A percentile compares a stretch with the other conserved stretches of the same genome.
Evolutionary conservation across 2,113 vertebrate genomes (phyloP).

Genomic region (Scalopus aquaticus): DNA sequence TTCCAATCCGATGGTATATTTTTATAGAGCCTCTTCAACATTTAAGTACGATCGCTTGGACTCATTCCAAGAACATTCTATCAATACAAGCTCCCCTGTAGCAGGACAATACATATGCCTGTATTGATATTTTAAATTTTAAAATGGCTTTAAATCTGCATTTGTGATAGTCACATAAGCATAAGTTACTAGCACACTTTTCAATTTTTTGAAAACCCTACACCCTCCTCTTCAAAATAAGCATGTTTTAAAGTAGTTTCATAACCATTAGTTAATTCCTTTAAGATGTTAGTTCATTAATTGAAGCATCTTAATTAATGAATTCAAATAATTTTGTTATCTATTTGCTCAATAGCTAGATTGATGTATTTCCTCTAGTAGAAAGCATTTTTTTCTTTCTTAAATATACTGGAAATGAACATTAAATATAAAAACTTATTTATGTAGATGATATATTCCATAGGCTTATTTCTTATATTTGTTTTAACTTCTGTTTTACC

Average conservation of each 20-base stretch:
- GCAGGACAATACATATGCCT: background rate
- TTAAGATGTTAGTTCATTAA: background rate
- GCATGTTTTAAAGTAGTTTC: background rate
- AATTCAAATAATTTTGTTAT: background rate
- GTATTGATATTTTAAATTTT: background rate
- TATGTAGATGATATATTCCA: background rate
- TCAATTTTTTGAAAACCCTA: background rate
- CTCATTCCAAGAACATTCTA: background rate
- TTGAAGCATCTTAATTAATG: background rate
- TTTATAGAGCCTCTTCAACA: background rate
- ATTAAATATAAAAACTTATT: background rate
- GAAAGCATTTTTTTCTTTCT: background rate
- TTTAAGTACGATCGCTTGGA: background rate
- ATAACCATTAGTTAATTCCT: background rate
- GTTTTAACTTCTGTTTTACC: background rate
- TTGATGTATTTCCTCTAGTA: background rate
- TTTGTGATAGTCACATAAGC: background rate
- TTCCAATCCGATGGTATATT: background rate
- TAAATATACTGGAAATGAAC: background rate
- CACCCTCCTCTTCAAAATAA: background rate
- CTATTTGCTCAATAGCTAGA: background rate
- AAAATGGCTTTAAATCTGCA: background rate
- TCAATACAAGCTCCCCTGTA: background rate
- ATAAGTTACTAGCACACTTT: background rate
- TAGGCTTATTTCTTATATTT: background rate